Evolutionary conservation across 2,888 invertebrate species (phyloP).

Genomic region (Incurvaria masculella): DNA sequence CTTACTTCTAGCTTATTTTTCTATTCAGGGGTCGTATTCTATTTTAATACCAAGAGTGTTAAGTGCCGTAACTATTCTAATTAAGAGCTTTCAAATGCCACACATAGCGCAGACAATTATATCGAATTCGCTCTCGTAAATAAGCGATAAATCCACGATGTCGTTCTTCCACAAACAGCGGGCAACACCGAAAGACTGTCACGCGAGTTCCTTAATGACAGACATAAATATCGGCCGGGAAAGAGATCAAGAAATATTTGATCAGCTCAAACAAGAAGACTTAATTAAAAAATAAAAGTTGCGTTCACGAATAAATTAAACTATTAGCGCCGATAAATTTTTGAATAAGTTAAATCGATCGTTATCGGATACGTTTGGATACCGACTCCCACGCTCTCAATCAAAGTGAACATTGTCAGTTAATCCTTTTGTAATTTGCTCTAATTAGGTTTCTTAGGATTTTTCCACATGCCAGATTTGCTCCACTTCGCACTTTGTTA

Average conservation of each 20-base stretch:
- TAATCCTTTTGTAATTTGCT: no score
- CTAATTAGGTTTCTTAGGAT: no score
- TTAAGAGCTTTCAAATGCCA: no score
- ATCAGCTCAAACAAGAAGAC: slow-evolving; percentile 30
- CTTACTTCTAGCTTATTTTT: no score
- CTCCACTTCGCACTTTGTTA: no score
- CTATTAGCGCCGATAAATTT: not conserved
- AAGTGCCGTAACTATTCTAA: no score
- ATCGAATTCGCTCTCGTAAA: not conserved
- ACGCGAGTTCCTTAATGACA: not conserved
- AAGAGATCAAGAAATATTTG: slow-evolving; percentile 26
- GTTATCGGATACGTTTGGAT: not conserved
- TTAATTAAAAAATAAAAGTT: slow-evolving; percentile 32
- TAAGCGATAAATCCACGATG: not conserved
- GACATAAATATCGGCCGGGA: slow-evolving; percentile 7
- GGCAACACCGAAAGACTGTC: not conserved
- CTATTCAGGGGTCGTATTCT: no score
- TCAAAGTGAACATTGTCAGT: no score
- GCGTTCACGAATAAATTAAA: not conserved
- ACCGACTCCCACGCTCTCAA: not conserved
- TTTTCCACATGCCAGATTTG: no score
- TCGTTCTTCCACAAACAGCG: not conserved
- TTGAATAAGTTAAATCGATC: not conserved
- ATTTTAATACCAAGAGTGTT: no score
- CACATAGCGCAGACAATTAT: not conserved